phyloP scores from a whole-genome alignment of 2,888 invertebrate genomes.

The Netelia melanura region DNA sequence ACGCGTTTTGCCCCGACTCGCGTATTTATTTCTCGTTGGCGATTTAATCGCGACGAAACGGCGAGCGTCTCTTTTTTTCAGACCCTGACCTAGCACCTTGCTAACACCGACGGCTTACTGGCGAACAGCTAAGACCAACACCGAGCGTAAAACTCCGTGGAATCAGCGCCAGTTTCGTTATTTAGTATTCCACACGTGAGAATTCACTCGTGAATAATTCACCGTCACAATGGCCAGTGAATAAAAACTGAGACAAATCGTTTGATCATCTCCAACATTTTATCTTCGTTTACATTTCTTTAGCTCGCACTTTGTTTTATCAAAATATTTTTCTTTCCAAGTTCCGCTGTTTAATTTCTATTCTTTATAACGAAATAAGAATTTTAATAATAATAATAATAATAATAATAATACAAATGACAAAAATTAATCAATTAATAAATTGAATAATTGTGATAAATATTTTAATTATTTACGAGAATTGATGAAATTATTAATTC shows the following conservation, averaged over 20 bases:
- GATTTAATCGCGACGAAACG: conserved; percentile 64
- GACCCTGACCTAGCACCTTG: conserved; percentile 71
- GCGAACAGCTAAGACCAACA: neutral
- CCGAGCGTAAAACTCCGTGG: conserved; percentile 24
- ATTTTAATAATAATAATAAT: no score
- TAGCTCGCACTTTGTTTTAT: neutral
- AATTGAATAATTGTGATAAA: no score
- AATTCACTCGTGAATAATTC: conserved; percentile 52
- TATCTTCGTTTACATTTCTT: no score
- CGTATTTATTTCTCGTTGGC: conserved; percentile 50
- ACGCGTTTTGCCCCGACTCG: conserved; percentile 53
- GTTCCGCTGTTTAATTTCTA: neutral
- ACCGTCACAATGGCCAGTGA: conserved; percentile 13
- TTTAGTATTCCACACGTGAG: conserved; percentile 57
- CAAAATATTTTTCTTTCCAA: neutral
- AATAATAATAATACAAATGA: no score
- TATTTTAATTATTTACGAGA: no score
- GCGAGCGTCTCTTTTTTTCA: conserved; percentile 46
- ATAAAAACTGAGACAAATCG: conserved; percentile 1
- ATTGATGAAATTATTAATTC: no score
- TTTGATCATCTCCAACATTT: conserved; percentile 2
- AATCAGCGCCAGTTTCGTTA: conserved; percentile 41
- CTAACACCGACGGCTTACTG: neutral
- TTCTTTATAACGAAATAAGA: no score
- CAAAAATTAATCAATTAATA: no score